A percentile compares a stretch with the other conserved stretches of the same genome.
These are phyloP conservation scores for Hycleus cichorii DNA, from an alignment of 1,140 invertebrate genomes.

Conservation along the genomic window DNA sequence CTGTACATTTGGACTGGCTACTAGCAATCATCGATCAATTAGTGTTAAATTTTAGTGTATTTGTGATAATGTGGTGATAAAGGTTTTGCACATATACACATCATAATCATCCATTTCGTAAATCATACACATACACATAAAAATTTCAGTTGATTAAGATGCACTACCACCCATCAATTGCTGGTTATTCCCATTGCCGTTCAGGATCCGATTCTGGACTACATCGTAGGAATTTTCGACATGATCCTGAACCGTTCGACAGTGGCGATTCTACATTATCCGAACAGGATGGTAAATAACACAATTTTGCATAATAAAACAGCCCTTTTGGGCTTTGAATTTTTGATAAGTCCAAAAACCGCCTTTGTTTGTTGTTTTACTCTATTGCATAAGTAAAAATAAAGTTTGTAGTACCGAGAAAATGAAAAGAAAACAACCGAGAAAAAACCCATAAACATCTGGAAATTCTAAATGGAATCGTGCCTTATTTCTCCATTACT, in stretches of 20 bases:
- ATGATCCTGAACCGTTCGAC: slow-evolving; percentile 33
- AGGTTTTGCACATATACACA: not conserved
- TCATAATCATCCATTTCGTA: no score
- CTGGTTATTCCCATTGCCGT: slow-evolving; percentile 36
- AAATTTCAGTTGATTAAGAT: slow-evolving; percentile 20
- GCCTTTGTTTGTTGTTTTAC: no score
- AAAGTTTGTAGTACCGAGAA: no score
- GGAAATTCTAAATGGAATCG: no score
- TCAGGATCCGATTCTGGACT: slow-evolving; percentile 38
- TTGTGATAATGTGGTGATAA: slow-evolving; percentile 17
- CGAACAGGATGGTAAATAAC: slow-evolving; percentile 34
- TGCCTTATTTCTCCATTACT: no score
- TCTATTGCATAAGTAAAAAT: no score
- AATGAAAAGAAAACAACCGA: no score
- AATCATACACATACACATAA: not conserved
- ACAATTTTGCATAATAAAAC: not conserved
- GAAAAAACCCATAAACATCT: no score
- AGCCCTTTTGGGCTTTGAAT: not conserved
- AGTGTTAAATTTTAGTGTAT: slow-evolving; percentile 3
- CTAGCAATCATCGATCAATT: not conserved
- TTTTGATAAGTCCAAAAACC: not conserved
- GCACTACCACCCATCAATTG: slow-evolving; percentile 30
- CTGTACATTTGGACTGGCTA: not conserved
- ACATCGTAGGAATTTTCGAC: slow-evolving; percentile 28
- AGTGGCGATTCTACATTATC: slow-evolving; percentile 39